Evolutionary conservation across 2,113 vertebrate genomes (phyloP).

Genomic region (Channa maculata): DNA sequence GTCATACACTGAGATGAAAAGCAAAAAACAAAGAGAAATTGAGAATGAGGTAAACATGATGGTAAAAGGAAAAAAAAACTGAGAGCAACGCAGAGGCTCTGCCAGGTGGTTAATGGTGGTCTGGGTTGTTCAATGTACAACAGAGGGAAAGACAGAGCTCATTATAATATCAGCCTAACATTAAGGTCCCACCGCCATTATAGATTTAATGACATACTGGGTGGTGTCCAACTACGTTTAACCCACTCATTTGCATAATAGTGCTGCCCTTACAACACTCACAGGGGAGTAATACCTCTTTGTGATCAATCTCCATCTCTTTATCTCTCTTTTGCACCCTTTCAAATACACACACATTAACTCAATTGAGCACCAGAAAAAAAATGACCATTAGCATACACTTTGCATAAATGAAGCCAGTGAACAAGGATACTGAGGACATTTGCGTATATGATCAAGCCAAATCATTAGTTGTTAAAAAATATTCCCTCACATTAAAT

Average conservation of each 20-base stretch:
- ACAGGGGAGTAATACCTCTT: slow-evolving; percentile 44
- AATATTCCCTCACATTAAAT: slow-evolving; percentile 28
- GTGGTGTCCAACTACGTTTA: slow-evolving; percentile 64
- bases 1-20: not conserved
- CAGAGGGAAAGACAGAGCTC: slow-evolving; percentile 29
- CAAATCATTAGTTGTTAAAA: slow-evolving; percentile 32
- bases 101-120: slow-evolving; percentile 59
- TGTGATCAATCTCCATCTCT: slow-evolving; percentile 58
- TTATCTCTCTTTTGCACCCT: slow-evolving; percentile 44
- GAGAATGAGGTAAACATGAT: not conserved
- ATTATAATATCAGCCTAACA: slow-evolving; percentile 52
- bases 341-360: slow-evolving; percentile 12
- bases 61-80: not conserved
- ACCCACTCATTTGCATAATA: slow-evolving; percentile 78
- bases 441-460: slow-evolving; percentile 33
- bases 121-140: slow-evolving; percentile 30
- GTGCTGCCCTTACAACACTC: slow-evolving; percentile 49
- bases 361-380: not conserved
- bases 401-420: slow-evolving; percentile 59
- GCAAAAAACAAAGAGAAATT: not conserved
- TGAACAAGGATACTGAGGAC: slow-evolving; percentile 30
- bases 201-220: slow-evolving; percentile 69
- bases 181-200: slow-evolving; percentile 61
- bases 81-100: not conserved
- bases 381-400: slow-evolving; percentile 47